Evolutionary conservation across 2,888 invertebrate species (phyloP).

Genomic region (Teinopalpus imperialis): DNA sequence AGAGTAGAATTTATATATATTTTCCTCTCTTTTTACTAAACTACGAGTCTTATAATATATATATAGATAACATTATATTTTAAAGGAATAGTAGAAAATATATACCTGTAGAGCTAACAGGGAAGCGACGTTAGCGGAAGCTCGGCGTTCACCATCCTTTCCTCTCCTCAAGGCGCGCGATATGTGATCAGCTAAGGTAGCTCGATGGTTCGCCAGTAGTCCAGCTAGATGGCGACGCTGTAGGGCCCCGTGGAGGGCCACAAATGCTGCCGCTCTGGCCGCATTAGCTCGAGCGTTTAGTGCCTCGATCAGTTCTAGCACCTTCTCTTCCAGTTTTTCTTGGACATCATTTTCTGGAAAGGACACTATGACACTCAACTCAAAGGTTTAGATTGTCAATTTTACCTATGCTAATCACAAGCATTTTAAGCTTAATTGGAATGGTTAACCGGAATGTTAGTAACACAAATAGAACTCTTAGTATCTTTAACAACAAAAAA

Average conservation of each 20-base stretch:
- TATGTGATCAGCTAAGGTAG: constrained; percentile 91
- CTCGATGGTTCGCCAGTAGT: constrained; percentile 88
- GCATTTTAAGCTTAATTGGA: no score
- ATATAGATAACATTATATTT: no score
- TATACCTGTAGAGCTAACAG: constrained; percentile 90
- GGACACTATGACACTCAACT: no score
- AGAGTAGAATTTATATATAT: no score
- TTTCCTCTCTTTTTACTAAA: no score
- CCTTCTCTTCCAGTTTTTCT: constrained; percentile 91
- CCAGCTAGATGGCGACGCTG: constrained; percentile 90
- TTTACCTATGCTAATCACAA: no score
- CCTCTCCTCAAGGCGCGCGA: constrained; percentile 92
- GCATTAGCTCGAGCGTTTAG: constrained; percentile 94
- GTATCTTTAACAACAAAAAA: no score
- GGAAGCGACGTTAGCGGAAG: constrained; percentile 91
- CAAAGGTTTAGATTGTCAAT: no score
- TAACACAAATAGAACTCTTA: no score
- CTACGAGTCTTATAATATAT: no score
- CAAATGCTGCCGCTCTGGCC: constrained; percentile 88
- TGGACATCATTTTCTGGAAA: constrained; percentile 77
- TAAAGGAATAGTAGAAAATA: no score
- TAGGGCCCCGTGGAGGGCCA: constrained; percentile 87
- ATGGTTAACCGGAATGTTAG: no score
- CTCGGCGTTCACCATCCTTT: constrained; percentile 89
- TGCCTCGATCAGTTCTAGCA: constrained; percentile 93